A percentile compares a stretch with the other conserved stretches of the same genome.
phyloP scores from a whole-genome alignment of 2,113 vertebrate species.

The Bubo scandiacus region DNA sequence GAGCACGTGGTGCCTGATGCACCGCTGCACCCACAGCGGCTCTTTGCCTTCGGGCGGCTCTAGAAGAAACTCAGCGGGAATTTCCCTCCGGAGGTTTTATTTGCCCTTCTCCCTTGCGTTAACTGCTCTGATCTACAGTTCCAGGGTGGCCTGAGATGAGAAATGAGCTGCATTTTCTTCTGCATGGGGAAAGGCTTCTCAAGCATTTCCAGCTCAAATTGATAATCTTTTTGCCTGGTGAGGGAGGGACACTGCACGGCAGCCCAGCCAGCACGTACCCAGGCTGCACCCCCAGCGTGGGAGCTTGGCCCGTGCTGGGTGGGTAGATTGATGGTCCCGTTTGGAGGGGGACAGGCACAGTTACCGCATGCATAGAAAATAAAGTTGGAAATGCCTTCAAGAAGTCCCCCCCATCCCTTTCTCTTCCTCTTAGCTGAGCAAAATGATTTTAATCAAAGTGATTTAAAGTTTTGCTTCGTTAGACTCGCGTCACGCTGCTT shows the following conservation, averaged over 20 bases:
- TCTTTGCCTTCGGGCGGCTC: not conserved
- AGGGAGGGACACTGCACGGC: accelerated
- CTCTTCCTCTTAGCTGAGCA: not conserved
- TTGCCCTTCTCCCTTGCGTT: conserved; percentile 21
- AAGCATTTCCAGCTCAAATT: not conserved
- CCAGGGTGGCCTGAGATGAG: not conserved
- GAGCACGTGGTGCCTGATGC: not conserved
- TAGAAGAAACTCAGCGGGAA: conserved; percentile 31
- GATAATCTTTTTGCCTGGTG: not conserved
- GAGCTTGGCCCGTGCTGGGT: accelerated
- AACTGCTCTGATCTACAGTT: not conserved
- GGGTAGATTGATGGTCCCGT: accelerated
- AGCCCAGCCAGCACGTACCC: not conserved
- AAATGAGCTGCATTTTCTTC: not conserved
- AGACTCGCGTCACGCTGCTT: accelerated
- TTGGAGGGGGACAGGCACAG: not conserved
- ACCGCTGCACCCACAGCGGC: not conserved
- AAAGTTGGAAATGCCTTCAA: not conserved
- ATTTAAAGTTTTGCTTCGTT: accelerated
- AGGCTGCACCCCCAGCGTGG: accelerated
- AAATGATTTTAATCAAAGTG: accelerated
- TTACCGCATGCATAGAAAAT: accelerated
- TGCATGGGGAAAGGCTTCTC: not conserved
- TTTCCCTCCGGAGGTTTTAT: not conserved
- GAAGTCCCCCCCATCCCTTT: not conserved